Evolutionary conservation across 2,113 vertebrate species (phyloP).

Genomic region (Elanoides forficatus): DNA sequence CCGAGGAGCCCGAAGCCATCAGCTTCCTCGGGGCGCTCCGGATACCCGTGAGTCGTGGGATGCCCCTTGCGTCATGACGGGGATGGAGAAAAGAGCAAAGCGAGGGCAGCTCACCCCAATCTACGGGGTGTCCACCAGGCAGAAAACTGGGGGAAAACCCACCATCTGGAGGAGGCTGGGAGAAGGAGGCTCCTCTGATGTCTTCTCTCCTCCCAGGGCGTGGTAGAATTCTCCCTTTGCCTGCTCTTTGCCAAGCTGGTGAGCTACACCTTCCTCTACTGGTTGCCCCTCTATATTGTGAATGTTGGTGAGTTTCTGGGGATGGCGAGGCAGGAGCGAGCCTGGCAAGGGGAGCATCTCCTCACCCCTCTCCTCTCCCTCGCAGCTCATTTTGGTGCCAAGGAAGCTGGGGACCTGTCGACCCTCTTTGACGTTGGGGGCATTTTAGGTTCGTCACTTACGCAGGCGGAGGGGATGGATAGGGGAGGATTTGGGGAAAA

Average conservation of each 20-base stretch:
- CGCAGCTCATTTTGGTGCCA: constrained; percentile 89
- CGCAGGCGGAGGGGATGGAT: accelerated
- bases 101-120: neutral
- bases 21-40: constrained; percentile 87
- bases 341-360: neutral
- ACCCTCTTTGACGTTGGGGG: constrained; percentile 96
- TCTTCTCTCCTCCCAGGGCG: constrained; percentile 75
- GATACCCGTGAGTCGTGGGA: constrained; percentile 84
- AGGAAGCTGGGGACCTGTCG: constrained; percentile 88
- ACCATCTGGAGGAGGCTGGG: accelerated
- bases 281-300: constrained; percentile 94
- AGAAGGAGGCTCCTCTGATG: neutral
- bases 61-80: accelerated
- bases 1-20: constrained; percentile 79
- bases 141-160: neutral
- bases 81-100: neutral
- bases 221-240: constrained; percentile 94
- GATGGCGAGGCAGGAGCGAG: accelerated
- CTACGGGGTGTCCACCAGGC: too few species aligned
- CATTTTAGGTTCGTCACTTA: constrained; percentile 81
- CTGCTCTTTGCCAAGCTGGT: constrained; percentile 96
- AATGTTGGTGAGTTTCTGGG: constrained; percentile 84
- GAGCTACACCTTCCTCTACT: constrained; percentile 98
- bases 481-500: neutral
- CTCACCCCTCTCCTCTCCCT: neutral